Evolutionary conservation across 2,797 vertebrate species (phyloP).

Genomic region (Hybognathus amarus): DNA sequence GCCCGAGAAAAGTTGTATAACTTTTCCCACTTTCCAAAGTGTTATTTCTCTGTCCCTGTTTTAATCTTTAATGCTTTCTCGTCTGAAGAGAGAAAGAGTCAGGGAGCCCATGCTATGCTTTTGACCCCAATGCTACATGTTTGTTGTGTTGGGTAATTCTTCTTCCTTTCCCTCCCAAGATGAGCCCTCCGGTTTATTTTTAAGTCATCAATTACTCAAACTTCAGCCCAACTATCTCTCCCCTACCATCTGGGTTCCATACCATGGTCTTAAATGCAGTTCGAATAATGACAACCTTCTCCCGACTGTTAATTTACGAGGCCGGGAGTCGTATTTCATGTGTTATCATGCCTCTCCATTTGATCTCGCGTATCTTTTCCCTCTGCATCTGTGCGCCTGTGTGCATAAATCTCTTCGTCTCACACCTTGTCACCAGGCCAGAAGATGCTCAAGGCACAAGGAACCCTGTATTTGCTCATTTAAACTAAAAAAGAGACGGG

Average conservation of each 20-base stretch:
- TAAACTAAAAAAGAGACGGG: slow-evolving; percentile 52
- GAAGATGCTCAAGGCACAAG: slow-evolving; percentile 82
- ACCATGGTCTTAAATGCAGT: slow-evolving; percentile 87
- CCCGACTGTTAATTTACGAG: slow-evolving; percentile 90
- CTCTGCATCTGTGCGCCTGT: slow-evolving; percentile 85
- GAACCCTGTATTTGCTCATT: slow-evolving; percentile 84
- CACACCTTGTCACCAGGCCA: slow-evolving; percentile 80
- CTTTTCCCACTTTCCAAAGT: slow-evolving; percentile 49
- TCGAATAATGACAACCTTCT: slow-evolving; percentile 93
- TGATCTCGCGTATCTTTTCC: slow-evolving; percentile 85
- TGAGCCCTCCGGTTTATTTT: slow-evolving; percentile 87
- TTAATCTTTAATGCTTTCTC: slow-evolving; percentile 49
- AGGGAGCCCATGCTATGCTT: slow-evolving; percentile 58
- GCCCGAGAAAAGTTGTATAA: slow-evolving; percentile 51
- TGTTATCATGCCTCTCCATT: slow-evolving; percentile 90
- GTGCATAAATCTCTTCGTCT: slow-evolving; percentile 91
- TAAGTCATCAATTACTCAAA: slow-evolving; percentile 95
- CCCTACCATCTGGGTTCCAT: slow-evolving; percentile 90
- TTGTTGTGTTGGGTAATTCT: slow-evolving; percentile 75
- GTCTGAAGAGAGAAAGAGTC: slow-evolving; percentile 30
- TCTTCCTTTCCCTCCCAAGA: slow-evolving; percentile 80
- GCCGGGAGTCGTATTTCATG: slow-evolving; percentile 87
- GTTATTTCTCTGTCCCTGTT: slow-evolving; percentile 47
- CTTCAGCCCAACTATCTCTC: slow-evolving; percentile 85
- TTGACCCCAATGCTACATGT: slow-evolving; percentile 72